These are phyloP conservation scores for Lacerta bilineata DNA, from an alignment of 2,797 vertebrate genomes.

Conservation along the genomic window DNA sequence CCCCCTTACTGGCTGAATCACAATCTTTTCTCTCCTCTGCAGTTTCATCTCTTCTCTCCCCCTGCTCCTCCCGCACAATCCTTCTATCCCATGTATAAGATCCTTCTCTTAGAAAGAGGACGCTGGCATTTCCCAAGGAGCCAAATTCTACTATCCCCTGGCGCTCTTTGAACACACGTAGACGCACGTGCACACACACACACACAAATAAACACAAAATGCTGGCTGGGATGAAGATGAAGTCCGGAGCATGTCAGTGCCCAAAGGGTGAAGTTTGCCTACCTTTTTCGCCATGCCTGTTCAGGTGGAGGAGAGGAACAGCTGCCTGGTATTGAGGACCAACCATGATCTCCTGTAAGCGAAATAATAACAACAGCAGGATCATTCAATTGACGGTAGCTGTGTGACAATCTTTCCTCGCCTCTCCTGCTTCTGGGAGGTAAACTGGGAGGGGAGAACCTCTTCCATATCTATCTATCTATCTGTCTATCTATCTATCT, in stretches of 20 bases:
- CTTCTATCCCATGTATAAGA: too few relatives aligned
- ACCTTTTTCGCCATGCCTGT: conserved; percentile 87
- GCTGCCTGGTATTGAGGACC: conserved; percentile 93
- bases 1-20: too few relatives aligned
- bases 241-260: neutral
- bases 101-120: neutral
- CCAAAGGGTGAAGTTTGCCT: conserved; percentile 3
- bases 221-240: neutral
- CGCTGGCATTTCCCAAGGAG: neutral
- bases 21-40: too few relatives aligned
- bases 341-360: conserved; percentile 93
- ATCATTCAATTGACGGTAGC: neutral
- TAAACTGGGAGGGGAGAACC: too few relatives aligned
- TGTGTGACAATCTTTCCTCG: rapidly evolving
- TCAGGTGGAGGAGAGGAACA: conserved; percentile 85
- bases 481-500: too few relatives aligned
- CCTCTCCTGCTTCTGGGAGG: too few relatives aligned
- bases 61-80: too few relatives aligned
- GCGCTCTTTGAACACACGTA: too few relatives aligned
- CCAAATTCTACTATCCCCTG: neutral
- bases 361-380: neutral
- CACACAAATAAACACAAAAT: neutral
- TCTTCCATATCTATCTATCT: too few relatives aligned
- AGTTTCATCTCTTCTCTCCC: too few relatives aligned
- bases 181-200: too few relatives aligned